Percentiles rank a stretch among this genome's conserved stretches.
Conservation (phyloP, 2,797 vertebrate species). For the Rousettus madagascariensis region DNA sequence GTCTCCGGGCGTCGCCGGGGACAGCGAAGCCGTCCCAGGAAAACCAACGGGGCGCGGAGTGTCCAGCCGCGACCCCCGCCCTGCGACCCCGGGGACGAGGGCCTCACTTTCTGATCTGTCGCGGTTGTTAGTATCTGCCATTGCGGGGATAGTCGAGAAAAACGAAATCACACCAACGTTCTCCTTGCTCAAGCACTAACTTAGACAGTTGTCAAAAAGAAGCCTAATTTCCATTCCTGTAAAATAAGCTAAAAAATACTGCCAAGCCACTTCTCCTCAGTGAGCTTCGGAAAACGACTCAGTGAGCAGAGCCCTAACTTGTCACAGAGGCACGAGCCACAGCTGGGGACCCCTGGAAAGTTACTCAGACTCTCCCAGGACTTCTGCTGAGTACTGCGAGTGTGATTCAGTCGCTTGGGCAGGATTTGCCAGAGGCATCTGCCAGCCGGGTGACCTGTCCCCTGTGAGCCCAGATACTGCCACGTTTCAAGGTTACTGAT, state of each 20-base stretch:
- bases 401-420: slow-evolving; percentile 29
- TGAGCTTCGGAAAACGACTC: slow-evolving; percentile 25
- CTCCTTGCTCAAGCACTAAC: background rate
- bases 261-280: slow-evolving; percentile 57
- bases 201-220: background rate
- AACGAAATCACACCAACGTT: background rate
- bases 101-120: slow-evolving; percentile 31
- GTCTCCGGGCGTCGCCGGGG: background rate
- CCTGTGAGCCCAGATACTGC: background rate
- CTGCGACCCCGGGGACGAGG: background rate
- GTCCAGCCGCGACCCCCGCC: background rate
- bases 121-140: slow-evolving; percentile 31
- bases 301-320: slow-evolving; percentile 60
- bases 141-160: slow-evolving; percentile 18
- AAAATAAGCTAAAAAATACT: slow-evolving; percentile 54
- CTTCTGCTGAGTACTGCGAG: slow-evolving; percentile 48
- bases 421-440: background rate
- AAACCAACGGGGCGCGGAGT: background rate
- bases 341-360: slow-evolving; percentile 62
- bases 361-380: slow-evolving; percentile 51
- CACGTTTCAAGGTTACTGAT: background rate
- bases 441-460: background rate
- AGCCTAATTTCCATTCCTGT: slow-evolving; percentile 16
- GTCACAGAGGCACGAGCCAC: slow-evolving; percentile 11
- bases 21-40: background rate